These are phyloP conservation scores for Mystacornis crossleyi DNA, from an alignment of 2,113 vertebrate genomes.

Conservation along the genomic window DNA sequence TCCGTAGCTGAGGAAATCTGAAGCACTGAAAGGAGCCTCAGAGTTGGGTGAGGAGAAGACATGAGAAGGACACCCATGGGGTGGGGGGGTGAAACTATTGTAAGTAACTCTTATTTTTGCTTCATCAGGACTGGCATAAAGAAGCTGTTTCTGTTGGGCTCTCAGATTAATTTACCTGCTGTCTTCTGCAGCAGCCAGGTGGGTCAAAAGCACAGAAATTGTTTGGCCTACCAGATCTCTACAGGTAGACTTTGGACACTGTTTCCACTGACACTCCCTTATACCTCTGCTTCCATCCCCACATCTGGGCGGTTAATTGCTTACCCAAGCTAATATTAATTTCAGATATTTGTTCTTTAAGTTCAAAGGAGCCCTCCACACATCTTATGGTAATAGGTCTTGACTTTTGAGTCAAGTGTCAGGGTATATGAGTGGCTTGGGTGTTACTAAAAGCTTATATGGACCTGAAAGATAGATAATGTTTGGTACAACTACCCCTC, in stretches of 20 bases:
- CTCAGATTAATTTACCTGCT: background rate
- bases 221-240: background rate
- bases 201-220: background rate
- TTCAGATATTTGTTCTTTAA: background rate
- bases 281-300: background rate
- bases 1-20: background rate
- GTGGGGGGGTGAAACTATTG: background rate
- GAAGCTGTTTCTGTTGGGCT: background rate
- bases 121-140: background rate
- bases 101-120: background rate
- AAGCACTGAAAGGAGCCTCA: background rate
- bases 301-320: background rate
- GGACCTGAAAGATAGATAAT: background rate
- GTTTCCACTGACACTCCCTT: background rate
- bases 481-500: background rate
- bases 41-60: background rate
- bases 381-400: background rate
- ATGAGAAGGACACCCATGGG: background rate
- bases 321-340: background rate
- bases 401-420: background rate
- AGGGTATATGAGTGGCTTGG: background rate
- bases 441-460: background rate
- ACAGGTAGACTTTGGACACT: background rate
- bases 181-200: background rate
- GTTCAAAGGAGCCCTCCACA: background rate